Base-by-base conservation (phyloP, 2,797 vertebrate genomes). In the Oceanodroma leucorhoa region DNA sequence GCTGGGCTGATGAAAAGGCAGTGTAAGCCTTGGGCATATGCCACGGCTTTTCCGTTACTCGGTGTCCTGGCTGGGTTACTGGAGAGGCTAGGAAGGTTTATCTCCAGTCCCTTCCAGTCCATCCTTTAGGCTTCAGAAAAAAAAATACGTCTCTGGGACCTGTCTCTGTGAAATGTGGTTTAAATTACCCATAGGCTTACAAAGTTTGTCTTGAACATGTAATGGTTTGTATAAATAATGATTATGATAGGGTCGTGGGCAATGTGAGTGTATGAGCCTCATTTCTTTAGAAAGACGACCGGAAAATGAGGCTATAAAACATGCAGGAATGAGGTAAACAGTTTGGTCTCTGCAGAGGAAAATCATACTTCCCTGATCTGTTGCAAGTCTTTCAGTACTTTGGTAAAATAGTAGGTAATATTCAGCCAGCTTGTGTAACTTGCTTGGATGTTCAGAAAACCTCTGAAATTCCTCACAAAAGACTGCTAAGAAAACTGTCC, bases 151-250 rank as follows among this genome's bases (percentile, higher is more conserved):
- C 17, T 90, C 19, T 84, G 54, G 26, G 70, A 84, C 62, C 11
- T 53, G 2, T 60, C 60, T 83, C 30, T 90, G 45, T 90, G 70
- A 95, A 94, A 90, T 53, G 43, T 76, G 36, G 54, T 51, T 82
- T 82, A 62, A 36, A 54, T 84, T 79, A 84, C 16, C 51, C 23
- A 7, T 18, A 87, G 70, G 8, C 41, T 80, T 82, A 26, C 29
- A 41, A 53, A 90, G 70, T 69, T 86, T 76, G 46, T 90, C 77
- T 90, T 90, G 62, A 83, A n/a, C 5, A 3, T 3, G 2, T 72
- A 87, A 70, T 79, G 36, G 38, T 79, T 90, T 89, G 32, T 89
- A 46, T 93, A 94, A 93, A 72, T 82, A 84, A 92, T 62, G 22
- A 58, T 87, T 83, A 57, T 48, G 21, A 10, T 73, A 43, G 51